phyloP scores from a whole-genome alignment of 1,140 invertebrate genomes.

The Scaptomyza pallida region DNA sequence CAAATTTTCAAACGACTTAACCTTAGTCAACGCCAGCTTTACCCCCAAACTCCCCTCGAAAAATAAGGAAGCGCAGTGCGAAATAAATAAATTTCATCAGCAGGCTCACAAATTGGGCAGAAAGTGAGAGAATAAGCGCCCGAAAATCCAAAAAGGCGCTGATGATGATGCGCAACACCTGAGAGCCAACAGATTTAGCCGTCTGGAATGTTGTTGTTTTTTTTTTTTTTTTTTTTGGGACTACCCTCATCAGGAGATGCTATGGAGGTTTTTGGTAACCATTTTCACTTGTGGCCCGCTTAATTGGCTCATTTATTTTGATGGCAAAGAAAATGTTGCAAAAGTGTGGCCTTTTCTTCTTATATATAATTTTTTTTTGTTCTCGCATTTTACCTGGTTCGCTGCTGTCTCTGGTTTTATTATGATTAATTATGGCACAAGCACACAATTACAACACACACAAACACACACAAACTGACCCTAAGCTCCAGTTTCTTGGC shows the following conservation, averaged over 20 bases:
- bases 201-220: constrained; percentile 8
- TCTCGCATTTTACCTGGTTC: constrained; percentile 34
- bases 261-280: constrained; percentile 34
- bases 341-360: constrained; percentile 62
- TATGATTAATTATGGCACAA: constrained; percentile 74
- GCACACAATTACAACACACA: constrained; percentile 33
- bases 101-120: constrained; percentile 49
- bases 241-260: constrained; percentile 56
- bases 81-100: constrained; percentile 66
- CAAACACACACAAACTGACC: constrained; percentile 50
- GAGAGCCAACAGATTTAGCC: constrained; percentile 21
- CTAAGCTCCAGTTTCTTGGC: constrained; percentile 75
- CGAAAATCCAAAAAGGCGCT: constrained; percentile 14
- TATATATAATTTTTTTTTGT: constrained; percentile 26
- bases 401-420: constrained; percentile 62
- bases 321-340: constrained; percentile 76
- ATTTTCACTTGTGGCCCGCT: constrained; percentile 58
- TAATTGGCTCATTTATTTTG: constrained; percentile 82
- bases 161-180: constrained; percentile 68
- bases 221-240: no score
- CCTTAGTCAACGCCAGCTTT: constrained; percentile 45
- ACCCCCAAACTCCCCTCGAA: not conserved
- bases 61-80: not conserved
- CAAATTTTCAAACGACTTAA: constrained; percentile 65
- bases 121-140: not conserved